Evolutionary conservation across 1,140 invertebrate species (phyloP).

Genomic region (Drosophila pallidifrons): DNA sequence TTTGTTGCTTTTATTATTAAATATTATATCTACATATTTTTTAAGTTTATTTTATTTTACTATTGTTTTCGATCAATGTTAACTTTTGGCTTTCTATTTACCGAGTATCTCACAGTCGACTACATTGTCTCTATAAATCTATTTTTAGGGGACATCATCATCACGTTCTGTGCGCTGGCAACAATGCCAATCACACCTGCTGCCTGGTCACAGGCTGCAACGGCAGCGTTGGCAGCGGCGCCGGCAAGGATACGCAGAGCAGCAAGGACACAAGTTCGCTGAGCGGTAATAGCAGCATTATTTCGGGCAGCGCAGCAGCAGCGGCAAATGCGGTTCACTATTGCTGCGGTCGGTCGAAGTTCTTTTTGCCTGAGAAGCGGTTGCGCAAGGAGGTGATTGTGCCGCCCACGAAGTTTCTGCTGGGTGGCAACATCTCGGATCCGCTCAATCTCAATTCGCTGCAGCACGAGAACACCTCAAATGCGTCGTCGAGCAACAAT

Average conservation of each 20-base stretch:
- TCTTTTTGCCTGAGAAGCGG: conserved; percentile 88
- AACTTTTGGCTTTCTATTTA: no score
- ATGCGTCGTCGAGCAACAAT: conserved; percentile 92
- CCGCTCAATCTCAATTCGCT: conserved; percentile 97
- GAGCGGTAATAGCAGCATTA: conserved; percentile 67
- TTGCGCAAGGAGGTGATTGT: conserved; percentile 90
- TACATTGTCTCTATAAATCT: background rate
- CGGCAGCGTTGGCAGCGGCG: conserved; percentile 48
- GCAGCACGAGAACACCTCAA: conserved; percentile 93
- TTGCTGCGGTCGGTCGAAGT: conserved; percentile 85
- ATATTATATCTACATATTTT: no score
- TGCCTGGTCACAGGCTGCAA: conserved; percentile 76
- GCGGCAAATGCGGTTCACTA: conserved; percentile 68
- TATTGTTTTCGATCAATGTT: no score
- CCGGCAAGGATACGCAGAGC: conserved; percentile 58
- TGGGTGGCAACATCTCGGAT: conserved; percentile 97
- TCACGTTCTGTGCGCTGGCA: conserved; percentile 77
- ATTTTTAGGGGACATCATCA: conserved; percentile 67
- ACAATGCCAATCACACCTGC: conserved; percentile 76
- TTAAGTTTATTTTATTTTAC: no score
- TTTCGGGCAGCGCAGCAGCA: conserved; percentile 53
- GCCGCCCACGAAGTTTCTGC: conserved; percentile 96
- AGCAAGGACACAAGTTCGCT: conserved; percentile 68
- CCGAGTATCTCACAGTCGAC: background rate
- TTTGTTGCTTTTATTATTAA: no score